Evolutionary conservation across 1,140 invertebrate species (phyloP).

Genomic region (Psilanteris sp.): DNA sequence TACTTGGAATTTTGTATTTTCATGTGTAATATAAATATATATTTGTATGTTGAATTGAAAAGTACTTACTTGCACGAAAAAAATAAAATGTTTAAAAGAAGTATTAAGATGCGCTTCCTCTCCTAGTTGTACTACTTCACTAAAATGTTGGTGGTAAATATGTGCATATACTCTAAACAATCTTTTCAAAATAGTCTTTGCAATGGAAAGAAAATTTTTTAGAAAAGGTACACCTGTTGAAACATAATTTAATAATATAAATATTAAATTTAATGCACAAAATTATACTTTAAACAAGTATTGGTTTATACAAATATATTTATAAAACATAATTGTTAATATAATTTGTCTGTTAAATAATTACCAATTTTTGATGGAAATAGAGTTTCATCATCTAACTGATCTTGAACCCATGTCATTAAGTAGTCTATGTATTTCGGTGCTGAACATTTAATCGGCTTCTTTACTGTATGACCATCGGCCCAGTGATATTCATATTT

Average conservation of each 20-base stretch:
- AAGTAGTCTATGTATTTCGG: conserved; percentile 99
- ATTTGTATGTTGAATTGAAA: no score
- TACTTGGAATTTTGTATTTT: no score
- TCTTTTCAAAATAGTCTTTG: conserved; percentile 98
- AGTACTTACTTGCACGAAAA: conserved; percentile 95
- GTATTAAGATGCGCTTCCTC: conserved; percentile 99
- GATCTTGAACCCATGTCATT: conserved; percentile 99
- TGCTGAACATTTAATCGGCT: conserved; percentile 99
- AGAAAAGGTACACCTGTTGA: conserved; percentile 95
- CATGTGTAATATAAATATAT: no score
- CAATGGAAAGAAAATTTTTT: conserved; percentile 97
- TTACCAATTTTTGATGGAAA: conserved; percentile 99
- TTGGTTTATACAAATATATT: no score
- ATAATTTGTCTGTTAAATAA: neutral
- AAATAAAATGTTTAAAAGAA: conserved; percentile 99
- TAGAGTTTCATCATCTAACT: conserved; percentile 98
- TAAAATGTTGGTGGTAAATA: conserved; percentile 99
- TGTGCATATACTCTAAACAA: conserved; percentile 99
- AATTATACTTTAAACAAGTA: no score
- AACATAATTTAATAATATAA: no score
- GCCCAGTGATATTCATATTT: conserved; percentile 99
- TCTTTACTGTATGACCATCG: conserved; percentile 98
- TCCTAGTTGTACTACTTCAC: conserved; percentile 97
- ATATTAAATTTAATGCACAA: no score
- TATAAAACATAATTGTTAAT: no score